These are phyloP conservation scores for Mimas tiliae DNA, from an alignment of 2,888 invertebrate species.

Conservation along the genomic window DNA sequence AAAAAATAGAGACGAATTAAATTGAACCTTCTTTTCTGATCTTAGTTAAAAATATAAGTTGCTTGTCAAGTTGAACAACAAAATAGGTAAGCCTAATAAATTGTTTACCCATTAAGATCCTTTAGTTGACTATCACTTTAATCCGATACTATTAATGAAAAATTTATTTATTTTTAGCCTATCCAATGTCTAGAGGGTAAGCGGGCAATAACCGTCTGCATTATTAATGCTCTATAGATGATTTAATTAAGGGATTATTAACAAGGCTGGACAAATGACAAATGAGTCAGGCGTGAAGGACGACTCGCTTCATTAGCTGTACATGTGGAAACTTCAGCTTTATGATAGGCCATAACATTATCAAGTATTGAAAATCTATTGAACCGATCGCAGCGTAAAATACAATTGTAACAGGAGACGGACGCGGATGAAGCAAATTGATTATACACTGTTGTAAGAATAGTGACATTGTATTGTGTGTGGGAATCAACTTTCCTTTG, in stretches of 20 bases:
- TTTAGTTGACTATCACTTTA: too few relatives aligned
- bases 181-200: constrained; percentile 5
- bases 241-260: not conserved
- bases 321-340: constrained; percentile 6
- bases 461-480: not conserved
- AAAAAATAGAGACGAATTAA: too few relatives aligned
- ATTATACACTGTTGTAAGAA: not conserved
- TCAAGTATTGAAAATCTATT: not conserved
- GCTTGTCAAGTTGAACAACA: too few relatives aligned
- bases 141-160: too few relatives aligned
- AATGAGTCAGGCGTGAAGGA: constrained; percentile 17
- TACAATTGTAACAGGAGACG: not conserved
- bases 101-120: too few relatives aligned
- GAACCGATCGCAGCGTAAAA: not conserved
- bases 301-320: not conserved
- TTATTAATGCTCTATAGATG: not conserved
- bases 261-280: not conserved
- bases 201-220: constrained; percentile 3
- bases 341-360: not conserved
- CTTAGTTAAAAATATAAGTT: too few relatives aligned
- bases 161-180: not conserved
- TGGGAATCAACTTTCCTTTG: not conserved
- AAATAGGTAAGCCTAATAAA: too few relatives aligned
- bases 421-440: not conserved
- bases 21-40: too few relatives aligned